phyloP scores from a whole-genome alignment of 2,113 vertebrate genomes.

The Actinemys pallida region DNA sequence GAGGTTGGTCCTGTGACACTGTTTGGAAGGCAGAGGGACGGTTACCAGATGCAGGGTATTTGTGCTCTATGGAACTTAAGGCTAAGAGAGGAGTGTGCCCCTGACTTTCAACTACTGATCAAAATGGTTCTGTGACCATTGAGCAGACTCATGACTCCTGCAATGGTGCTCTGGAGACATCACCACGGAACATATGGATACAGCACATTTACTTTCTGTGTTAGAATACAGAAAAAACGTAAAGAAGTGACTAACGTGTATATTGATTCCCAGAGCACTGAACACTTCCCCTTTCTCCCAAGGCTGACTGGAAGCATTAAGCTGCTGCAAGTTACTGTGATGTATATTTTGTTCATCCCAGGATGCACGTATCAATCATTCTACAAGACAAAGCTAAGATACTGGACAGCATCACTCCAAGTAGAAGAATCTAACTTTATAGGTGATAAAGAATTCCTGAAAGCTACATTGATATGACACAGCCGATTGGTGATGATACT shows the following conservation, averaged over 20 bases:
- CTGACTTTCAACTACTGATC: slow-evolving; percentile 27
- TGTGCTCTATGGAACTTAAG: background rate
- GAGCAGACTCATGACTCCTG: background rate
- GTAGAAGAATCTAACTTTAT: background rate
- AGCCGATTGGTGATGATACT: background rate
- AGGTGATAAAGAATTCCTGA: background rate
- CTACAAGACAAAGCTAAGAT: background rate
- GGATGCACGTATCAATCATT: background rate
- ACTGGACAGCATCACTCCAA: background rate
- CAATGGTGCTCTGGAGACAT: background rate
- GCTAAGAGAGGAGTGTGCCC: slow-evolving; percentile 10
- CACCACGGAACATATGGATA: background rate
- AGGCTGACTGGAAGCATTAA: background rate
- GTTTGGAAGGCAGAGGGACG: background rate
- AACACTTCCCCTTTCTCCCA: background rate
- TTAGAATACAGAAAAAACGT: background rate
- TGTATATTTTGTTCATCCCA: background rate
- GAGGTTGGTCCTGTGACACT: background rate
- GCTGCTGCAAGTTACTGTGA: background rate
- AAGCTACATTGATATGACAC: background rate
- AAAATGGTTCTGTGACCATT: background rate
- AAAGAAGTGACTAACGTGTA: background rate
- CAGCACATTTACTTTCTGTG: background rate
- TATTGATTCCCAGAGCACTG: fast-evolving
- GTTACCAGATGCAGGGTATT: background rate